Conservation (phyloP, 1,140 invertebrate genomes). For the Brachionus paranguensis region DNA sequence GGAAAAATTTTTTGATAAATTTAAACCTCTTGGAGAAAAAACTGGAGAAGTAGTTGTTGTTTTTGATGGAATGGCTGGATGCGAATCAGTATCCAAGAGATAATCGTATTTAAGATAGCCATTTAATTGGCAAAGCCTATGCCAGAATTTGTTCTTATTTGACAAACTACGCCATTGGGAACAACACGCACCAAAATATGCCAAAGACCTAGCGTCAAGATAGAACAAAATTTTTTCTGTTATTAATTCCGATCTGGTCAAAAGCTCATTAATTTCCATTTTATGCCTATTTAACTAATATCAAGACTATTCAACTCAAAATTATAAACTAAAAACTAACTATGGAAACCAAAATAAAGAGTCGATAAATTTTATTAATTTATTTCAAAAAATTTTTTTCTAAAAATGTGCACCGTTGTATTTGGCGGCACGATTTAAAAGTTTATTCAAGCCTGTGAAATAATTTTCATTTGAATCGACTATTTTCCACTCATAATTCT, state of each 20-base stretch:
- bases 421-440: not conserved
- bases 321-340: not conserved
- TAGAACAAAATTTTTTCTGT: slow-evolving; percentile 9
- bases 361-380: not conserved
- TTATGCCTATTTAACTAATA: not conserved
- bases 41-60: not conserved
- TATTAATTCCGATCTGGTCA: not conserved
- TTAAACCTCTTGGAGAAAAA: not conserved
- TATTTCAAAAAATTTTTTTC: slow-evolving; percentile 4
- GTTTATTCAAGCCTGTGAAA: not conserved
- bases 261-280: slow-evolving; percentile 10
- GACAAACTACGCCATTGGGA: not conserved
- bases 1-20: not conserved
- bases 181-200: slow-evolving; percentile 17
- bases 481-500: not conserved
- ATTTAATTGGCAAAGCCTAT: not conserved
- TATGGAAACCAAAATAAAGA: not conserved
- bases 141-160: not conserved
- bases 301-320: not conserved
- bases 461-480: not conserved
- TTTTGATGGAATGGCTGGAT: not conserved
- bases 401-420: not conserved
- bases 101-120: not conserved
- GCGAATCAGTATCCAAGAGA: not conserved
- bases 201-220: slow-evolving; percentile 25